Evolutionary conservation across 1,140 invertebrate species (phyloP).

Genomic region (Anoplolepis gracilipes): DNA sequence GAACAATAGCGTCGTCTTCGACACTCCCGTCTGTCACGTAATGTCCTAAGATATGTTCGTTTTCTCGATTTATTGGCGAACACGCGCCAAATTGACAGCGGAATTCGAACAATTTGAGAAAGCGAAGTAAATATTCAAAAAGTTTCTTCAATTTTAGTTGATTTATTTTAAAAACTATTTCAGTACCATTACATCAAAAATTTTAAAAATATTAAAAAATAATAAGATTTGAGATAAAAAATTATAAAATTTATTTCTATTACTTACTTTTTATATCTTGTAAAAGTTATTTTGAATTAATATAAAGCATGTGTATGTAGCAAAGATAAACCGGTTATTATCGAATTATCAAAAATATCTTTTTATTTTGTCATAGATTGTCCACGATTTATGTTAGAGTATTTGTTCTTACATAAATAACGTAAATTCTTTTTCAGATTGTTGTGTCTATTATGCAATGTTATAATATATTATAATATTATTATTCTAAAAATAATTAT

Average conservation of each 20-base stretch:
- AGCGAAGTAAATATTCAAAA: neutral
- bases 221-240: neutral
- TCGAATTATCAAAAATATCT: neutral
- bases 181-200: neutral
- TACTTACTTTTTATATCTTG: neutral
- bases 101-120: slow-evolving; percentile 26
- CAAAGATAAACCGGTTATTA: neutral
- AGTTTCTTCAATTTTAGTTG: neutral
- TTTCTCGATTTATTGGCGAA: slow-evolving; percentile 38
- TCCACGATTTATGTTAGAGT: neutral
- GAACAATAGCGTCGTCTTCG: slow-evolving; percentile 44
- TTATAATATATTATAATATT: neutral
- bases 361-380: neutral
- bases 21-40: neutral
- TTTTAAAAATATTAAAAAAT: neutral
- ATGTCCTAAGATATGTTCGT: slow-evolving; percentile 9
- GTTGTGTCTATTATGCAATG: slow-evolving; percentile 9
- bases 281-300: neutral
- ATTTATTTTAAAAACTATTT: neutral
- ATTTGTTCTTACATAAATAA: slow-evolving; percentile 5
- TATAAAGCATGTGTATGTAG: too few relatives aligned
- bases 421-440: slow-evolving; percentile 4
- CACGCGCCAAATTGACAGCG: slow-evolving; percentile 36
- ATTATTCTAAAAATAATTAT: slow-evolving; percentile 18
- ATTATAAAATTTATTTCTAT: neutral